Conservation (phyloP, 2,888 invertebrate genomes). For the Atrina japonica region DNA sequence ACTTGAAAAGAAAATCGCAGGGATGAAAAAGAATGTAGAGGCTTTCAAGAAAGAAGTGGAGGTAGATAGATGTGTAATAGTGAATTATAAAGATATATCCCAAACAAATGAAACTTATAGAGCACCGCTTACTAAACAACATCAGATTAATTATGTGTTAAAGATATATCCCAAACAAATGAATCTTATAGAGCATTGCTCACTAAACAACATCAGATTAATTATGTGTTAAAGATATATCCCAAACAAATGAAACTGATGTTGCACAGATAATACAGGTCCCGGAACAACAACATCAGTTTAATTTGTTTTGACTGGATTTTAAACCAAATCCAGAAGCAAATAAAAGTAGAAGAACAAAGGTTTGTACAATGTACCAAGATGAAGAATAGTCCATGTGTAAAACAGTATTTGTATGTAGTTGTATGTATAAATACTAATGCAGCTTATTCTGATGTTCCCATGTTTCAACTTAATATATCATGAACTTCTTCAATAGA, state of each 20-base stretch:
- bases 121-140: too few relatives aligned
- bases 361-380: constrained; percentile 67
- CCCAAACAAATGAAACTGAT: not conserved
- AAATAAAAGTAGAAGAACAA: constrained; percentile 74
- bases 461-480: too few relatives aligned
- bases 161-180: not conserved
- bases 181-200: not conserved
- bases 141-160: too few relatives aligned
- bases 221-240: too few relatives aligned
- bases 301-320: too few relatives aligned
- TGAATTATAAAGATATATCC: not conserved
- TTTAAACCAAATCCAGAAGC: constrained; percentile 70
- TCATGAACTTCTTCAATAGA: constrained; percentile 61
- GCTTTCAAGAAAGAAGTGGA: constrained; percentile 61
- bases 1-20: constrained; percentile 68
- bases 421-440: not conserved
- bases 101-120: not conserved
- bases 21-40: constrained; percentile 58
- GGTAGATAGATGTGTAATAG: constrained; percentile 45
- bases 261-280: too few relatives aligned
- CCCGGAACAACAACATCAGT: too few relatives aligned
- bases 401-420: not conserved
- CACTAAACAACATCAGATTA: too few relatives aligned
- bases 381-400: too few relatives aligned
- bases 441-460: too few relatives aligned